Conservation (phyloP, 2,797 vertebrate species). For the Loris lydekkerianus region DNA sequence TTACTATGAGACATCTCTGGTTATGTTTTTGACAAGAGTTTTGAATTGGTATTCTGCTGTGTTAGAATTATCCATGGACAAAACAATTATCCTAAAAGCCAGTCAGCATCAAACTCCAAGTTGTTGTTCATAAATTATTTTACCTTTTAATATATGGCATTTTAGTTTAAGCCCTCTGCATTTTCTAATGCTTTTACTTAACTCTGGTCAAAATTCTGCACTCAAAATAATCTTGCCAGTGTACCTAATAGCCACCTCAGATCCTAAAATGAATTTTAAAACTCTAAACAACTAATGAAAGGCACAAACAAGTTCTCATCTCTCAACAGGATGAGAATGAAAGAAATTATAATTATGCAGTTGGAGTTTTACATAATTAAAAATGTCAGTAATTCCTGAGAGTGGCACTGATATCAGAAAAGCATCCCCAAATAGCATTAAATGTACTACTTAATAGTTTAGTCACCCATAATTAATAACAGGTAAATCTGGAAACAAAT, state of each 20-base stretch:
- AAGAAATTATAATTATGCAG: constrained; percentile 72
- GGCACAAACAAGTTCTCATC: constrained; percentile 77
- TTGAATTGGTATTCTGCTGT: neutral
- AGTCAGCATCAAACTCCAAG: constrained; percentile 56
- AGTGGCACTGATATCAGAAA: constrained; percentile 63
- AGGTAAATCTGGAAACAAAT: constrained; percentile 53
- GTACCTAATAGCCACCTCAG: constrained; percentile 52
- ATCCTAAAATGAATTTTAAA: constrained; percentile 66
- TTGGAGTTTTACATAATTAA: constrained; percentile 72
- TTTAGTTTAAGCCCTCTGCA: constrained; percentile 47
- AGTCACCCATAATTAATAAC: constrained; percentile 62
- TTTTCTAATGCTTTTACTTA: constrained; percentile 66
- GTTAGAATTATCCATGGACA: neutral
- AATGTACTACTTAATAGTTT: constrained; percentile 54
- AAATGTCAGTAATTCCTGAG: constrained; percentile 75
- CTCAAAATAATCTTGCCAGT: constrained; percentile 68
- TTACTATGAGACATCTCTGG: constrained; percentile 47
- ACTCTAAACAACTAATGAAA: constrained; percentile 76
- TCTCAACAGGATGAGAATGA: constrained; percentile 65
- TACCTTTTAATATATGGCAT: constrained; percentile 3
- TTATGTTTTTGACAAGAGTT: constrained; percentile 40
- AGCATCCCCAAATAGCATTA: constrained; percentile 66
- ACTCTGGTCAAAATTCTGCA: constrained; percentile 66
- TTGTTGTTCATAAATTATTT: constrained; percentile 49
- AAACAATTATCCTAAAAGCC: constrained; percentile 45